A percentile compares a stretch with the other conserved stretches of the same genome.
These are phyloP conservation scores for Litoditis marina DNA, from an alignment of 2,888 invertebrate genomes.

Conservation along the genomic window DNA sequence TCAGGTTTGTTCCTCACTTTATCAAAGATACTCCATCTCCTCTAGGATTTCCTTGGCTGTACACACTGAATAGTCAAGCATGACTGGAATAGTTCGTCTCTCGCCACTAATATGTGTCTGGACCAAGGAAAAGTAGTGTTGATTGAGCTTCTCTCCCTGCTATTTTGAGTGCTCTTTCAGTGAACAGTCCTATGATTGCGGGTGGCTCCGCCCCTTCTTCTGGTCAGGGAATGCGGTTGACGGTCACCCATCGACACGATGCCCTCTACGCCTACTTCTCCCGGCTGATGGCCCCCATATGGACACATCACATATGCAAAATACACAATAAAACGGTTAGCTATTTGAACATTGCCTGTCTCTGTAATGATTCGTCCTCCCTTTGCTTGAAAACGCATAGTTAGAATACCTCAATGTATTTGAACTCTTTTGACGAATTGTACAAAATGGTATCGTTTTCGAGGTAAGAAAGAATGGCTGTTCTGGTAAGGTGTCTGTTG, in stretches of 20 bases:
- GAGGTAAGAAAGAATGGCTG: too few species aligned
- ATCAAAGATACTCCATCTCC: too few species aligned
- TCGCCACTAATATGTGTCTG: conserved; percentile 1
- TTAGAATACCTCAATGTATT: too few species aligned
- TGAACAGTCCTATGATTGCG: conserved; percentile 11
- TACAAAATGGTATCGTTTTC: too few species aligned
- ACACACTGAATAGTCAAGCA: too few species aligned
- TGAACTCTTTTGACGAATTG: too few species aligned
- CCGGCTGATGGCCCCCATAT: conserved; percentile 79
- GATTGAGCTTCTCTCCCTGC: neutral
- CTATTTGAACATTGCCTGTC: too few species aligned
- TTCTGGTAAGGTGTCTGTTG: neutral
- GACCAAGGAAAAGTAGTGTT: neutral
- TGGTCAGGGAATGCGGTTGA: conserved; percentile 24
- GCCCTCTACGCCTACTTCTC: conserved; percentile 86
- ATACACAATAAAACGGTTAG: conserved; percentile 23
- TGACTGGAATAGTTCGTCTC: too few species aligned
- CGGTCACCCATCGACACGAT: conserved; percentile 80
- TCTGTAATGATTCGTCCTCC: too few species aligned
- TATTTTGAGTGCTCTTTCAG: conserved; percentile 11
- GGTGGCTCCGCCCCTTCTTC: too few species aligned
- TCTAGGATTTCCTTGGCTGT: too few species aligned
- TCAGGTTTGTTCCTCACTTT: conserved; percentile 15
- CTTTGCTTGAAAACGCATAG: too few species aligned
- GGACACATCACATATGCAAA: conserved; percentile 68